Conservation (phyloP, 2,888 invertebrate genomes). For the Allolobophora icterica region DNA sequence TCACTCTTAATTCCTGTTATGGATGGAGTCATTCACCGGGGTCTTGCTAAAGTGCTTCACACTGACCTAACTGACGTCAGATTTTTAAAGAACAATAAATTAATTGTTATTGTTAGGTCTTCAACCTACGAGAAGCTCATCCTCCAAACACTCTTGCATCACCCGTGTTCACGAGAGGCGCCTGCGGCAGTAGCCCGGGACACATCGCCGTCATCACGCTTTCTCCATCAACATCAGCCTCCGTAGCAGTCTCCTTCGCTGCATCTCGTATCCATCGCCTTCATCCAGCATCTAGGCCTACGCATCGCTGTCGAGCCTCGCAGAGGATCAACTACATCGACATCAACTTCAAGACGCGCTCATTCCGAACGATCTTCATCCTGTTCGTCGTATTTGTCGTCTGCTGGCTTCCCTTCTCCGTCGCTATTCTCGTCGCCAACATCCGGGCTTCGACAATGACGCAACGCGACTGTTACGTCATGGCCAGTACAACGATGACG, state of each 20-base stretch:
- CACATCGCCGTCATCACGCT: no score
- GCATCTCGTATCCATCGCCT: no score
- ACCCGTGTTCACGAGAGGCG: neutral
- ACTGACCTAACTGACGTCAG: no score
- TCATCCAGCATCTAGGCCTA: neutral
- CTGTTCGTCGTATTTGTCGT: conserved; percentile 51
- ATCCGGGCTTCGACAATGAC: neutral
- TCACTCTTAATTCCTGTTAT: no score
- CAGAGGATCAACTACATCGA: conserved; percentile 27
- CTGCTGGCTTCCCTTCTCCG: conserved; percentile 56
- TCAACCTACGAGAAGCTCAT: neutral
- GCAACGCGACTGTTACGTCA: neutral
- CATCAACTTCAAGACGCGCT: conserved; percentile 51
- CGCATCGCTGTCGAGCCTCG: conserved; percentile 43
- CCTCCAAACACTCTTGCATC: neutral
- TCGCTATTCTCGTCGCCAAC: conserved; percentile 46
- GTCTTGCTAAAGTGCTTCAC: no score
- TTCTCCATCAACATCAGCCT: no score
- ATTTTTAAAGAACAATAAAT: no score
- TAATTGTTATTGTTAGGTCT: no score
- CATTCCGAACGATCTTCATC: conserved; percentile 56
- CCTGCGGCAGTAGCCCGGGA: neutral
- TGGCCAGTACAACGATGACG: neutral
- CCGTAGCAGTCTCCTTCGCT: no score
- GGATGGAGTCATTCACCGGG: no score